Base-by-base conservation (phyloP, 2,113 vertebrate species). In the Dermatemys mawii region DNA sequence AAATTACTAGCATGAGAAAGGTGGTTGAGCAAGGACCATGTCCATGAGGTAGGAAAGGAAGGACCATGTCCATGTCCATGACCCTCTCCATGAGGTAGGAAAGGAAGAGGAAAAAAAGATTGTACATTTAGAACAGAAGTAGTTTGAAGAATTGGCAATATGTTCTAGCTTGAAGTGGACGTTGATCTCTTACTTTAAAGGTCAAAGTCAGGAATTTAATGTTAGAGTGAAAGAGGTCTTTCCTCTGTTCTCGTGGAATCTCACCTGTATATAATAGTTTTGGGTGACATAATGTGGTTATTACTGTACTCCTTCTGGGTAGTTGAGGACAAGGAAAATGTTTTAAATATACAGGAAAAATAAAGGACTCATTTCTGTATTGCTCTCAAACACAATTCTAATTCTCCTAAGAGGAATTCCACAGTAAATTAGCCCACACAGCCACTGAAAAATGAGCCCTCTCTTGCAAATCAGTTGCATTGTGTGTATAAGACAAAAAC, bases 361-460 rank as follows among this genome's bases (percentile, higher is more conserved):
- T 32, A 46, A 80, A 82, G 41, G n/a, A 73, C 41, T 26, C 5
- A 16, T 67, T 93, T 89, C 22, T 22, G 19, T 82, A 86, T 76
- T 89, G 54, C 32, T 78, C 88, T 80, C 90, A 84, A 93, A 41
- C 16, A 78, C 80, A 88, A 63, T 87, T 93, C 75, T 51, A 38
- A 50, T 60, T 63, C 35, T 63, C 19, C 19, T 75, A 49, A 75
- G 86, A 89, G 88, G 54, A 90, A 90, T 84, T 89, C 82, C 51
- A 41, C 82, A 60, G 35, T 63, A 90, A 80, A 86, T 89, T 35
- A 87, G 44, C 46, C 67, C 16, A 84, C 90, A 84, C 80, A 86
- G 57, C 55, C 88, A 87, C 89, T 84, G 82, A 92, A 87, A 96
- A 89, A 88, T 63, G 83, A 87, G 55, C 41, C 35, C 81, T 50